Conservation (phyloP, 2,113 vertebrate species). For the Coptodon bakossiorum region DNA sequence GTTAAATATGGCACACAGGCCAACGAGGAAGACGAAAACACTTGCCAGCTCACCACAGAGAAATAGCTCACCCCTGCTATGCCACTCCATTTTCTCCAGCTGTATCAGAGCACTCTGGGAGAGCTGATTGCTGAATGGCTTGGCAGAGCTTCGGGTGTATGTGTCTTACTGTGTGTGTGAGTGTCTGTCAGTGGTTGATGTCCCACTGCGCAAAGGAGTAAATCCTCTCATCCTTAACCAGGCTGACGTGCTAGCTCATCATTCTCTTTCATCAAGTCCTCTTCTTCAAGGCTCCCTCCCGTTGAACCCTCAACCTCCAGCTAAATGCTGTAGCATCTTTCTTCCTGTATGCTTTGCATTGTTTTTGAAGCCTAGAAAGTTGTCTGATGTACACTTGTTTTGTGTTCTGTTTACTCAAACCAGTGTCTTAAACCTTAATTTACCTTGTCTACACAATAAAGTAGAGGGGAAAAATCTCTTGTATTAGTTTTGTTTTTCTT, state of each 20-base stretch:
- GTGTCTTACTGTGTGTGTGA: slow-evolving; percentile 16
- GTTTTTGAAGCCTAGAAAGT: not conserved
- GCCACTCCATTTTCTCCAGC: slow-evolving; percentile 46
- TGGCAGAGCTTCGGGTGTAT: not conserved
- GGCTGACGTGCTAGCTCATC: slow-evolving; percentile 40
- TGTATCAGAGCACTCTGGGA: slow-evolving; percentile 32
- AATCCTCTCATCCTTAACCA: slow-evolving; percentile 51
- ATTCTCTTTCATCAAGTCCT: slow-evolving; percentile 47
- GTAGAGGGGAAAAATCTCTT: not conserved
- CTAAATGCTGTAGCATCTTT: slow-evolving; percentile 3
- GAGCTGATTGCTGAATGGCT: slow-evolving; percentile 40
- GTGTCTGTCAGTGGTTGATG: slow-evolving; percentile 15
- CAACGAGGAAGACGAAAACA: slow-evolving; percentile 39
- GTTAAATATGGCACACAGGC: slow-evolving; percentile 30
- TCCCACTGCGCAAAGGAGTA: slow-evolving; percentile 33
- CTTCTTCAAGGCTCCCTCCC: slow-evolving; percentile 14
- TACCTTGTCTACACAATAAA: not conserved
- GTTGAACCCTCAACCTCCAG: slow-evolving; percentile 20
- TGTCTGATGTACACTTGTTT: not conserved
- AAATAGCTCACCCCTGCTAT: slow-evolving; percentile 35
- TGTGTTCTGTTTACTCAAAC: not conserved
- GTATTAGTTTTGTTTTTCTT: not conserved
- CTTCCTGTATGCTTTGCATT: not conserved
- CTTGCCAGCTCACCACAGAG: not conserved
- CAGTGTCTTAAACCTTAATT: not conserved